Conservation (phyloP, 2,113 vertebrate genomes). For the Lota lota region DNA sequence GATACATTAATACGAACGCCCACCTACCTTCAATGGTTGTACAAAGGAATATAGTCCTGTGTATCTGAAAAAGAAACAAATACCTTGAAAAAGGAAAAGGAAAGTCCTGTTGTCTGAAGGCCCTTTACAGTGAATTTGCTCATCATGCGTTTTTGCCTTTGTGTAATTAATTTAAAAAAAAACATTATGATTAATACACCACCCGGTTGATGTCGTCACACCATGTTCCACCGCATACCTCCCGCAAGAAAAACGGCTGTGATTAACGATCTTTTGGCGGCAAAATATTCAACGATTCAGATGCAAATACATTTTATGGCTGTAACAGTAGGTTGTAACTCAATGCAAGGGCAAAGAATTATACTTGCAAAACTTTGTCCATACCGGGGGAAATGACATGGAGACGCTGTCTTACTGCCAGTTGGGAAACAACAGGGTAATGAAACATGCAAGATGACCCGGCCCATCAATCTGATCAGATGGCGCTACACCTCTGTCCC, state of each 20-base stretch:
- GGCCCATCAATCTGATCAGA: conserved; percentile 64
- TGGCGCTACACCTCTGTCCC: conserved; percentile 47
- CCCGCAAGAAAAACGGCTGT: conserved; percentile 40
- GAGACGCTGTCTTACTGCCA: conserved; percentile 50
- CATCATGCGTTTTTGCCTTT: background rate
- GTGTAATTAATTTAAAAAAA: conserved; percentile 32
- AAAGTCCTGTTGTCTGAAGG: too few species aligned
- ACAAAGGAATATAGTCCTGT: too few species aligned
- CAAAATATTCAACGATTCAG: conserved; percentile 55
- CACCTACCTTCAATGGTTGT: too few species aligned
- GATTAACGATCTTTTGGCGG: conserved; percentile 54
- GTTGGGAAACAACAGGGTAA: conserved; percentile 60
- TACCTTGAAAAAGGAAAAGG: too few species aligned
- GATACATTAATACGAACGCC: too few species aligned
- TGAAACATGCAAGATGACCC: conserved; percentile 55
- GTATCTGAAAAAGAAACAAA: too few species aligned
- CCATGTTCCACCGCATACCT: conserved; percentile 46
- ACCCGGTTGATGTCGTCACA: conserved; percentile 20
- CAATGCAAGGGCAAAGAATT: conserved; percentile 66
- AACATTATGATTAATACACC: conserved; percentile 34
- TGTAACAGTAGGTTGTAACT: conserved; percentile 51
- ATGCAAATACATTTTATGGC: conserved; percentile 55
- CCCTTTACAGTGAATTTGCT: too few species aligned
- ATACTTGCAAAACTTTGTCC: conserved; percentile 68
- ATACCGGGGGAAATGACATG: conserved; percentile 51